Conservation (phyloP, 2,888 invertebrate genomes). For the Idaea straminata region DNA sequence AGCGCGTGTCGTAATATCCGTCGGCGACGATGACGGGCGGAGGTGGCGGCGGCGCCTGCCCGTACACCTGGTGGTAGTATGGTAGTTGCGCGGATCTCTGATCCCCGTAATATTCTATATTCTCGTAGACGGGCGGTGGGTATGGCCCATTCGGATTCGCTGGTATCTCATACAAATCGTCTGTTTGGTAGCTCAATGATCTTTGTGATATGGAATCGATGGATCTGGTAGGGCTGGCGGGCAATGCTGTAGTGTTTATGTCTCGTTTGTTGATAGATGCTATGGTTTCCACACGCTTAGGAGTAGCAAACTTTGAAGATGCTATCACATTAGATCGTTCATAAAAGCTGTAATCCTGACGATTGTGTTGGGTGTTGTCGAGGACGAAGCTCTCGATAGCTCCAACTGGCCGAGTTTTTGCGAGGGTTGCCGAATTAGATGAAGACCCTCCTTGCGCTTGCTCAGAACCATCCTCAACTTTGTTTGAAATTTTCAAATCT, state of each 20-base stretch:
- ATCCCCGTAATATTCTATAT: conserved; percentile 88
- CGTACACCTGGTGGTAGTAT: conserved; percentile 81
- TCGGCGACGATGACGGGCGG: conserved; percentile 64
- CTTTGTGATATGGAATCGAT: conserved; percentile 81
- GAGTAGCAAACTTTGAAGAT: conserved; percentile 88
- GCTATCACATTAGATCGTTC: conserved; percentile 88
- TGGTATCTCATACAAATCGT: conserved; percentile 71
- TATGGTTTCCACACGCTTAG: conserved; percentile 85
- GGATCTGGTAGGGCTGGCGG: conserved; percentile 81
- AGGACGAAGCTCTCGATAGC: conserved; percentile 84
- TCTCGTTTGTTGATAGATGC: conserved; percentile 71
- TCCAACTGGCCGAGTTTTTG: conserved; percentile 80
- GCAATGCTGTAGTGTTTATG: conserved; percentile 61
- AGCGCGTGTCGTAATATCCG: conserved; percentile 77
- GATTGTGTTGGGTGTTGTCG: conserved; percentile 71
- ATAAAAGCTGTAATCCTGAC: conserved; percentile 75
- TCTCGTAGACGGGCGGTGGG: conserved; percentile 85
- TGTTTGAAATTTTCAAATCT: conserved; percentile 76
- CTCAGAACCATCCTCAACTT: conserved; percentile 75
- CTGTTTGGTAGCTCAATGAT: conserved; percentile 74
- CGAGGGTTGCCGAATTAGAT: conserved; percentile 58
- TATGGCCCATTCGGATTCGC: conserved; percentile 63
- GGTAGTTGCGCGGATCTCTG: conserved; percentile 79
- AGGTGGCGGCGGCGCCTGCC: conserved; percentile 63
- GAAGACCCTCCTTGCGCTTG: conserved; percentile 70